These are phyloP conservation scores for Rana temporaria DNA, from an alignment of 2,113 vertebrate genomes.

Conservation along the genomic window DNA sequence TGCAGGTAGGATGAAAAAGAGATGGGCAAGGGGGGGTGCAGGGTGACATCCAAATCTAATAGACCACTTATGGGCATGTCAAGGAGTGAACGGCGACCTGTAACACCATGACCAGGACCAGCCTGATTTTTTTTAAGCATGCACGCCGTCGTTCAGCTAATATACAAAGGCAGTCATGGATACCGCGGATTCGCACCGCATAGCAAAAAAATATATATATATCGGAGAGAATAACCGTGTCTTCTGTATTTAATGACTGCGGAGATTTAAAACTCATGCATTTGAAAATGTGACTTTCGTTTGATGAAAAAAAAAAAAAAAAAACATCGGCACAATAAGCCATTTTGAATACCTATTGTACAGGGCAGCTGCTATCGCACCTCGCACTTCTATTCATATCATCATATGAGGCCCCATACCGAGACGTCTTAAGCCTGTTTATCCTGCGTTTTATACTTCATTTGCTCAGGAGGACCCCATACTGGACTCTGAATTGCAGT, in stretches of 20 bases:
- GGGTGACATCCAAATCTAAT: conserved; percentile 34
- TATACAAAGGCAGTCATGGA: not conserved
- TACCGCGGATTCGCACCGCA: not conserved
- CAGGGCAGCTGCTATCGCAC: not conserved
- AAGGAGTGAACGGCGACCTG: conserved; percentile 50
- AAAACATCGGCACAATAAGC: not conserved
- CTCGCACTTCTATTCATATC: not conserved
- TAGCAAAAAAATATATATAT: not conserved
- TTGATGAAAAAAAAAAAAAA: not conserved
- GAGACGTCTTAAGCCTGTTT: too few species aligned
- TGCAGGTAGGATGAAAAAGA: conserved; percentile 26
- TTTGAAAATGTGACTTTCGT: conserved; percentile 14
- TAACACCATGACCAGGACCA: conserved; percentile 33
- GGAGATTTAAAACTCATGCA: conserved; percentile 3
- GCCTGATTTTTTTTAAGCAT: conserved; percentile 6
- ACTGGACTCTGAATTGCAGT: too few species aligned
- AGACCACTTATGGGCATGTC: conserved; percentile 56
- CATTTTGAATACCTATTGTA: not conserved
- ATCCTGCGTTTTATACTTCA: too few species aligned
- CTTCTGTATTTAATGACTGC: conserved; percentile 6
- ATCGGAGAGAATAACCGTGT: not conserved
- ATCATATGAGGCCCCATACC: too few species aligned
- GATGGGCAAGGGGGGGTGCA: conserved; percentile 5
- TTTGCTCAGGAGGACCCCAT: too few species aligned
- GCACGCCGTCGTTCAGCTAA: conserved; percentile 2